These are phyloP conservation scores for Panulirus ornatus DNA, from an alignment of 1,140 invertebrate genomes.

Conservation along the genomic window DNA sequence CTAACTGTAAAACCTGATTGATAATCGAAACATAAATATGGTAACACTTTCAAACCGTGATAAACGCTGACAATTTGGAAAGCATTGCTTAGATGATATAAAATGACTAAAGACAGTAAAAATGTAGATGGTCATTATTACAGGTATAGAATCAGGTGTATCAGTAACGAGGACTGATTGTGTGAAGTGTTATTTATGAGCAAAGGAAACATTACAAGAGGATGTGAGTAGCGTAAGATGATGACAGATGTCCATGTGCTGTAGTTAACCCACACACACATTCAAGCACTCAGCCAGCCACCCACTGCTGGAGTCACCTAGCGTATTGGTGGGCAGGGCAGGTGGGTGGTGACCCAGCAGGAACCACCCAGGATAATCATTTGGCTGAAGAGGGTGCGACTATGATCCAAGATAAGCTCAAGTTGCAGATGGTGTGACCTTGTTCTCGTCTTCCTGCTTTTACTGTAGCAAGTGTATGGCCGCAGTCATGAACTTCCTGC, in stretches of 20 bases:
- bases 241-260: no score
- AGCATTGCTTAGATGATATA: no score
- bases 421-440: neutral
- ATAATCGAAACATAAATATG: no score
- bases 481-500: conserved; percentile 31
- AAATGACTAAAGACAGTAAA: neutral
- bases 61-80: no score
- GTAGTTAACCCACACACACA: no score
- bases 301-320: neutral
- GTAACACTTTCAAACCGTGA: no score
- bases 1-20: no score
- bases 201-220: no score
- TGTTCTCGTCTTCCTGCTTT: neutral
- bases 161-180: no score
- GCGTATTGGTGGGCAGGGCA: neutral
- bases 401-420: neutral
- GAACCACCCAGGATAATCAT: neutral
- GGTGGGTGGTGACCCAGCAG: neutral
- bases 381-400: neutral
- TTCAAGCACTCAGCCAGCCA: neutral
- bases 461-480: conserved; percentile 17
- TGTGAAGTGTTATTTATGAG: no score
- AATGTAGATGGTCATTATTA: neutral
- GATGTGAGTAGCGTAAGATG: no score
- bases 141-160: neutral